Evolutionary conservation across 2,888 invertebrate species (phyloP).

Genomic region (Zygogramma bicolorata): DNA sequence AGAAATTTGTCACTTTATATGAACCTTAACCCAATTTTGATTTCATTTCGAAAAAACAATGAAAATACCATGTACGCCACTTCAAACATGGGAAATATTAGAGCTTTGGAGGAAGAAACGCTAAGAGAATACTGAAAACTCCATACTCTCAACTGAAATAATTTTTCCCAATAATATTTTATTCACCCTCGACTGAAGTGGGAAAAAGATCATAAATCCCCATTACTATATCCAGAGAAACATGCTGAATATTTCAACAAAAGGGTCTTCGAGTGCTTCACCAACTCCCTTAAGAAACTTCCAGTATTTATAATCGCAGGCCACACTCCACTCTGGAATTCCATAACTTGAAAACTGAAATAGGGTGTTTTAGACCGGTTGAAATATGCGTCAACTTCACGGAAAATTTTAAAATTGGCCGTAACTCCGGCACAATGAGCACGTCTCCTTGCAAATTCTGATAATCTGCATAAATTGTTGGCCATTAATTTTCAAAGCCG

Average conservation of each 20-base stretch:
- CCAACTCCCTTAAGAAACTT: not conserved
- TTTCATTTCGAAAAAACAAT: too few relatives aligned
- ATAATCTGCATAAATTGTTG: conserved; percentile 47
- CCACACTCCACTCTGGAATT: not conserved
- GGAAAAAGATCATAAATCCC: not conserved
- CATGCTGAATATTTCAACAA: not conserved
- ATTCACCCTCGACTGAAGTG: too few relatives aligned
- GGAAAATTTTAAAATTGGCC: conserved; percentile 28
- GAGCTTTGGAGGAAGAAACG: too few relatives aligned
- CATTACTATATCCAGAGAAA: not conserved
- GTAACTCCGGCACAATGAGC: conserved; percentile 23
- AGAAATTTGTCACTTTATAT: too few relatives aligned
- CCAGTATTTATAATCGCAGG: not conserved
- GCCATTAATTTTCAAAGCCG: conserved; percentile 43
- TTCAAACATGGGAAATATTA: too few relatives aligned
- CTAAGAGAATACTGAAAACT: too few relatives aligned
- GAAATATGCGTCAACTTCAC: conserved; percentile 20
- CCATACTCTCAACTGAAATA: too few relatives aligned
- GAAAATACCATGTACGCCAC: too few relatives aligned
- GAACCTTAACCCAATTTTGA: too few relatives aligned
- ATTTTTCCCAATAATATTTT: too few relatives aligned
- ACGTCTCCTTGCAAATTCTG: conserved; percentile 39
- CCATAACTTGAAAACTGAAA: not conserved
- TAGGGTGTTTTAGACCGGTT: not conserved
- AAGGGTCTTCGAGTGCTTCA: not conserved